A percentile compares a stretch with the other conserved stretches of the same genome.
Evolutionary conservation across 2,797 vertebrate genomes (phyloP).

Genomic region (Acrocephalus scirpaceus): DNA sequence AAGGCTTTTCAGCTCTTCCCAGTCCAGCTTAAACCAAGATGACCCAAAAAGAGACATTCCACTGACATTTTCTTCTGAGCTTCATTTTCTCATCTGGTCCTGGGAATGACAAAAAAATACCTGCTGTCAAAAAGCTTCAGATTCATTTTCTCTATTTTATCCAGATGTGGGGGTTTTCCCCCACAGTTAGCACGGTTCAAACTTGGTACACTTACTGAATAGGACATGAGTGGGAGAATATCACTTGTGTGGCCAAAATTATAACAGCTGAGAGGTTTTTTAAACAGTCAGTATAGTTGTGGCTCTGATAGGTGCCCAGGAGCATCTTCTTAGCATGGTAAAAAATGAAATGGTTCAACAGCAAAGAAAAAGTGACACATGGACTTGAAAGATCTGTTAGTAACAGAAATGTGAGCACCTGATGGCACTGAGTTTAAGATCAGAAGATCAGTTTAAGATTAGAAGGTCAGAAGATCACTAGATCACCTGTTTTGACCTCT

Average conservation of each 20-base stretch:
- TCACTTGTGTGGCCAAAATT: neutral
- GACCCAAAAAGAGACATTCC: neutral
- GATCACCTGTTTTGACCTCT: neutral
- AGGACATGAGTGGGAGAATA: neutral
- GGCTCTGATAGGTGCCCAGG: neutral
- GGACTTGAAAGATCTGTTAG: neutral
- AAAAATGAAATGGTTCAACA: neutral
- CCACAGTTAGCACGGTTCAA: neutral
- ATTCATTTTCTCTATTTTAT: neutral
- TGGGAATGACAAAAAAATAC: neutral
- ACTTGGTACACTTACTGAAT: neutral
- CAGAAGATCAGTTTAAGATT: neutral
- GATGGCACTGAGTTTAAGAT: neutral
- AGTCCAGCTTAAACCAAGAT: neutral
- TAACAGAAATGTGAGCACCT: neutral
- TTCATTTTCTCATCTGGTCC: neutral
- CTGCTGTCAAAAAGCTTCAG: neutral
- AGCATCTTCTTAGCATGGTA: neutral
- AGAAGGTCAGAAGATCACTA: neutral
- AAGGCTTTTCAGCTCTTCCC: neutral
- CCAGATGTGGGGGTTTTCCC: rapidly evolving
- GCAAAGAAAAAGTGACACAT: neutral
- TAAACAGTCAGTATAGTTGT: neutral
- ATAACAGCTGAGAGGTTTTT: neutral
- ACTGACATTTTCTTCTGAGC: neutral